These are phyloP conservation scores for Melipona bicolor DNA, from an alignment of 2,888 invertebrate species.

Conservation along the genomic window DNA sequence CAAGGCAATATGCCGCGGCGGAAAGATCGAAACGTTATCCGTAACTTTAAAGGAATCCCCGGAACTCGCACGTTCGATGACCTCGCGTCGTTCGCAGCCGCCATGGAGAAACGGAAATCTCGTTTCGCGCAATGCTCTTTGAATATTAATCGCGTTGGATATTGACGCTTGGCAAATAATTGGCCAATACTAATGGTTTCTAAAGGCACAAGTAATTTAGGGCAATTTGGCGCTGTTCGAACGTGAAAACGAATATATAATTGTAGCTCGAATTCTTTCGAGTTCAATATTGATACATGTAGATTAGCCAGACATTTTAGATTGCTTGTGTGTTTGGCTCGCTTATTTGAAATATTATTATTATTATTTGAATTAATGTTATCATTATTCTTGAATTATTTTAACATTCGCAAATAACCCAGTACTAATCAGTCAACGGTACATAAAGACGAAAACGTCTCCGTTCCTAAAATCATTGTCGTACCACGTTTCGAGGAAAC, in stretches of 20 bases:
- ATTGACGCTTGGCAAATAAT: conserved; percentile 16
- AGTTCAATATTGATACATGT: too few species aligned
- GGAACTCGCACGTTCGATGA: conserved; percentile 25
- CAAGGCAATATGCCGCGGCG: conserved; percentile 41
- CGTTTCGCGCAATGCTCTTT: conserved; percentile 22
- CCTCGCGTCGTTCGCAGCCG: conserved; percentile 23
- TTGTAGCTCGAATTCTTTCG: not conserved
- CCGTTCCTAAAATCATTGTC: not conserved
- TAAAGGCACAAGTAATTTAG: not conserved
- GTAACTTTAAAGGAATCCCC: conserved; percentile 48
- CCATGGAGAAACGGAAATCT: conserved; percentile 10
- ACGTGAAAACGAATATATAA: not conserved
- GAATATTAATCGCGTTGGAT: conserved; percentile 43
- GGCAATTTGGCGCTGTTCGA: not conserved
- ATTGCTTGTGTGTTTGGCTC: not conserved
- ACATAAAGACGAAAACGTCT: not conserved
- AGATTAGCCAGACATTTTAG: too few species aligned
- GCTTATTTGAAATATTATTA: not conserved
- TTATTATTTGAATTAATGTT: too few species aligned
- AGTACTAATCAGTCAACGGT: not conserved
- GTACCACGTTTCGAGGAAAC: conserved; percentile 24
- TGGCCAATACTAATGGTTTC: conserved; percentile 4
- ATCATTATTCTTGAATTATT: too few species aligned
- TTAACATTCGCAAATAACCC: not conserved
- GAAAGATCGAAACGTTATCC: conserved; percentile 46